A percentile compares a stretch with the other conserved stretches of the same genome.
Evolutionary conservation across 92 coral and sea anemone genomes (phyloP).

Genomic region (Actinostola sp.): DNA sequence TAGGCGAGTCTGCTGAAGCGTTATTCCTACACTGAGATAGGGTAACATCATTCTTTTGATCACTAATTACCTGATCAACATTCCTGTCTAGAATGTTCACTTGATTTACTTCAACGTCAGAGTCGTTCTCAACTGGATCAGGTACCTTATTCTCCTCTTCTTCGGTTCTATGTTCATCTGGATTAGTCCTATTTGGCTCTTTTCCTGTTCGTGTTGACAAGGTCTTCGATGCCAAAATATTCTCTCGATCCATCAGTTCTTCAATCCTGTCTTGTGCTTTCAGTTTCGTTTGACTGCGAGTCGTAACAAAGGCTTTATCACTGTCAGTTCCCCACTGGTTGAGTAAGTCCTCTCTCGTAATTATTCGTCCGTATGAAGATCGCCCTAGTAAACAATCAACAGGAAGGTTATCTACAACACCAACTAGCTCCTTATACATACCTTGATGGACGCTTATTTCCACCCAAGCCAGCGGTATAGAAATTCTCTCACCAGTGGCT

Average conservation of each 20-base stretch:
- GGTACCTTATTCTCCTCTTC: neutral
- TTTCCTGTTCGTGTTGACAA: conserved; percentile 9
- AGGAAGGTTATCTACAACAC: conserved; percentile 38
- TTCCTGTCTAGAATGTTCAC: conserved; percentile 48
- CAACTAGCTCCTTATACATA: conserved; percentile 31
- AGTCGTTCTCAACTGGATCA: neutral
- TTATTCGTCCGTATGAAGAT: conserved; percentile 41
- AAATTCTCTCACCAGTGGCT: conserved; percentile 50
- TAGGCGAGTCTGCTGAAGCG: conserved; percentile 38
- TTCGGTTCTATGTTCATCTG: neutral
- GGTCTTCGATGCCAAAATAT: conserved; percentile 36
- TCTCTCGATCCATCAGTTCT: conserved; percentile 54
- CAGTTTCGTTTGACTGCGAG: conserved; percentile 27
- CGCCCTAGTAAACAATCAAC: conserved; percentile 59
- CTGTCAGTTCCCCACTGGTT: conserved; percentile 13
- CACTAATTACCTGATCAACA: conserved; percentile 26
- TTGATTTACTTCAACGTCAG: neutral
- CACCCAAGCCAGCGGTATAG: conserved; percentile 54
- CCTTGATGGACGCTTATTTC: conserved; percentile 16
- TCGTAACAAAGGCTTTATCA: conserved; percentile 35
- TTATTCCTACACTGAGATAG: conserved; percentile 8
- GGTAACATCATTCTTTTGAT: conserved; percentile 44
- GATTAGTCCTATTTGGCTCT: neutral
- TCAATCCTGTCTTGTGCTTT: conserved; percentile 50
- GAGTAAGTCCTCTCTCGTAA: conserved; percentile 26